Evolutionary conservation across 2,888 invertebrate genomes (phyloP), one percentile per base, ranked within the genome.

Genomic region (Monochamus alternatus): DNA sequence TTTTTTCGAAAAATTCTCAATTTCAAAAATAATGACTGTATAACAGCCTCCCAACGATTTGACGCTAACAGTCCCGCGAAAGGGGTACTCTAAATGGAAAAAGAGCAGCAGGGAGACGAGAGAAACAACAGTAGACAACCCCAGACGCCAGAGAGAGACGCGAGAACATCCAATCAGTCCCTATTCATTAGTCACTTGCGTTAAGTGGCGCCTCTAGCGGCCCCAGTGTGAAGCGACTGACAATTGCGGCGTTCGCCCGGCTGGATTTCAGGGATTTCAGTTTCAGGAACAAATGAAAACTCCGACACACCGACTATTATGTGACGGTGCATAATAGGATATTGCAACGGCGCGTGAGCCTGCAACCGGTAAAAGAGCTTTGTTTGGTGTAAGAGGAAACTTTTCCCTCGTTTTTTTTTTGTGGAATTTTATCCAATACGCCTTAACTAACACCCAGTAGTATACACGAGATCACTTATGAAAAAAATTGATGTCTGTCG

Each of bases 151-250:
- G 73, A 77, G 55, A 12, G 72, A 69, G 72, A 77, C 63, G 69
- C 60, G 51, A 77, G 64, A 75, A 72, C 64, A 74, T 72, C 84
- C 86, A 87, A 87, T 87, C 87, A 87, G 82, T 76, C 81, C 81
- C 85, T 81, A 84, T 86, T 86, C 86, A 86, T 86, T 86, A 86
- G 85, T 85, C 86, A 83, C 86, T 86, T 84, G 81, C 78, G 78
- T 67, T 85, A 86, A 86, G 86, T 86, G 85, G 83, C 79, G 83
- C 84, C 82, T 82, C 82, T 83, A 83, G 81, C 82, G 84, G 81
- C 79, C 81, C 71, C 81, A 84, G 83, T 84, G 86, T 83, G 85
- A 85, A 85, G 82, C 83, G 83, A 84, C 84, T 84, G 83, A 85
- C 84, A 84, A 85, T 85, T 84, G 81, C 80, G 83, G 78, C 73